Conservation (phyloP, 2,113 vertebrate genomes). For the Balaeniceps rex region DNA sequence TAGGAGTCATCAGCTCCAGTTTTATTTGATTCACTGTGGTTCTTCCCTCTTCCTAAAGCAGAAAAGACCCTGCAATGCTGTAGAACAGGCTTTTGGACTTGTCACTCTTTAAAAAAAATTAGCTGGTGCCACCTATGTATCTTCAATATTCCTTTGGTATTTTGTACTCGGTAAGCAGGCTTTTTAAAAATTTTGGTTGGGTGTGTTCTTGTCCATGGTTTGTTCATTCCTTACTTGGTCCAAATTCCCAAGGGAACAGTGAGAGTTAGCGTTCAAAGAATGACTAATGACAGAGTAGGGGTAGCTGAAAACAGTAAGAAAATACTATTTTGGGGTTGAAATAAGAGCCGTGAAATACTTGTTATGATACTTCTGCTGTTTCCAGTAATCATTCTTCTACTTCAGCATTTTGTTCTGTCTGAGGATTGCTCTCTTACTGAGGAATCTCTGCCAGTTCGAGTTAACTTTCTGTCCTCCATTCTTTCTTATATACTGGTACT, state of each 20-base stretch:
- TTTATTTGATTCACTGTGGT: not conserved
- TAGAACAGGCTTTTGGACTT: not conserved
- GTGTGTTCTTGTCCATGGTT: not conserved
- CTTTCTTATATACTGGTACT: not conserved
- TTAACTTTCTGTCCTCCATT: not conserved
- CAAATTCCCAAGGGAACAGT: not conserved
- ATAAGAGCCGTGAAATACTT: not conserved
- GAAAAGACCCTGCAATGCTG: not conserved
- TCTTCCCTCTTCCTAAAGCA: not conserved
- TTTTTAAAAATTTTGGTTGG: not conserved
- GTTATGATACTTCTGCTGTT: not conserved
- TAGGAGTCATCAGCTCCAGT: not conserved
- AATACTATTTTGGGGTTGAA: not conserved
- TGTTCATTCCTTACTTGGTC: not conserved
- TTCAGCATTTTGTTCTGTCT: not conserved
- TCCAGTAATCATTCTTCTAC: not conserved
- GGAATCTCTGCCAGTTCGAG: not conserved
- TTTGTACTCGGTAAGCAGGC: not conserved
- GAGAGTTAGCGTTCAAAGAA: not conserved
- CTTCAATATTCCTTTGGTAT: not conserved
- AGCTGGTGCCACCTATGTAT: not conserved
- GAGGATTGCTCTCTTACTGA: not conserved
- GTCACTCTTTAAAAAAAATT: not conserved
- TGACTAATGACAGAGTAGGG: not conserved
- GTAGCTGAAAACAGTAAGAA: not conserved